A percentile compares a stretch with the other conserved stretches of the same genome.
These are phyloP conservation scores for Hemistola chrysoprasaria DNA, from an alignment of 2,888 invertebrate genomes.

Conservation along the genomic window DNA sequence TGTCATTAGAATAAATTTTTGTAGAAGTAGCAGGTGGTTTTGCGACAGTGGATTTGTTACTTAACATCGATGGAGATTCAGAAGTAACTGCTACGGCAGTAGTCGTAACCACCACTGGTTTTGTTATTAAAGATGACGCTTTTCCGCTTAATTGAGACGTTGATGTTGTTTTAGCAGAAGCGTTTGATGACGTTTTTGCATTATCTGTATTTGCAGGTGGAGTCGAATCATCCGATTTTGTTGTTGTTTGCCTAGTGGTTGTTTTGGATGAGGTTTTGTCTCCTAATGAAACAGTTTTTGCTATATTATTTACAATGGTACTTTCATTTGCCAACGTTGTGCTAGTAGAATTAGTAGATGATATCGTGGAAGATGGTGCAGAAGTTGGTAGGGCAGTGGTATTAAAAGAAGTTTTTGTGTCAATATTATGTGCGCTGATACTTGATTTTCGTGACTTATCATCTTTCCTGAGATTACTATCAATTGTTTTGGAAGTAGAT, in stretches of 20 bases:
- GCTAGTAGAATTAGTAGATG: conserved; percentile 4
- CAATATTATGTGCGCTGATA: conserved; percentile 25
- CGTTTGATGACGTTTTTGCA: too few relatives aligned
- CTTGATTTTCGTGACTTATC: conserved; percentile 30
- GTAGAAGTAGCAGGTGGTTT: too few relatives aligned
- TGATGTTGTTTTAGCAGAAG: not conserved
- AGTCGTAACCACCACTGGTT: not conserved
- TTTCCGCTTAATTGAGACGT: conserved; percentile 2
- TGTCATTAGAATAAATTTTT: too few relatives aligned
- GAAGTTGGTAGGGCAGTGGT: conserved; percentile 12
- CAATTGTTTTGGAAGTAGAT: conserved; percentile 19
- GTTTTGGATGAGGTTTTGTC: not conserved
- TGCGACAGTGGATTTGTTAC: not conserved
- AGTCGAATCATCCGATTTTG: not conserved
- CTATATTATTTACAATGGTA: not conserved
- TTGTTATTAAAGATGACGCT: not conserved
- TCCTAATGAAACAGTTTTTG: not conserved
- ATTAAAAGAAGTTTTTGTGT: conserved; percentile 14
- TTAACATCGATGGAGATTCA: not conserved
- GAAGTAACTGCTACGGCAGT: not conserved
- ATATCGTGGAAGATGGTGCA: conserved; percentile 21
- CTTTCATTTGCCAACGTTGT: conserved; percentile 1
- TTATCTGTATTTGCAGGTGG: not conserved
- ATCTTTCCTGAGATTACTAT: conserved; percentile 21
- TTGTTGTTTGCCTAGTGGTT: not conserved